phyloP scores from a whole-genome alignment of 2,113 vertebrate species.

The Trematocara macrostoma region DNA sequence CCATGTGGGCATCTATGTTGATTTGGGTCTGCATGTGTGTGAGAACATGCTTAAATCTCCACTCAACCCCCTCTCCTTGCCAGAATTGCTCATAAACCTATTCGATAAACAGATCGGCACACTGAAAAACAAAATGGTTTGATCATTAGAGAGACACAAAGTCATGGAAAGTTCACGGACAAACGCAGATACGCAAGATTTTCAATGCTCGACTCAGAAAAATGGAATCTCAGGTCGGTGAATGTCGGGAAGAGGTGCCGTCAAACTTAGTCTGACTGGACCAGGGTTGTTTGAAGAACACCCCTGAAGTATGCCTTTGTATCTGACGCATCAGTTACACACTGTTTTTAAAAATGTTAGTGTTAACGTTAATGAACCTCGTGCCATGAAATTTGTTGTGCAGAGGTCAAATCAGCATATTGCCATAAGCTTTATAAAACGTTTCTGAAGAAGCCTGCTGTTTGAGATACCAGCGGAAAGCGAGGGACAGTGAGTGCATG shows the following conservation, averaged over 20 bases:
- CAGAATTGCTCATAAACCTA: neutral
- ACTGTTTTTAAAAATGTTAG: neutral
- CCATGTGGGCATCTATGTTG: neutral
- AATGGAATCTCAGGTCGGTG: neutral
- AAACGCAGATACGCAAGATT: neutral
- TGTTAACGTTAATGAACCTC: neutral
- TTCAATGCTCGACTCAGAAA: neutral
- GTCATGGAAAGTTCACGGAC: conserved; percentile 3
- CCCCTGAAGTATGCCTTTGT: neutral
- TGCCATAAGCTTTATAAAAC: neutral
- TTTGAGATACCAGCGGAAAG: neutral
- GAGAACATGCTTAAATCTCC: conserved; percentile 34
- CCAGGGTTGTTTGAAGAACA: neutral
- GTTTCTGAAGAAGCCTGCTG: neutral
- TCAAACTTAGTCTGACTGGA: neutral
- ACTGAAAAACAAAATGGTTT: conserved; percentile 17
- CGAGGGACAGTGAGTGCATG: neutral
- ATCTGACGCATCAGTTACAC: neutral
- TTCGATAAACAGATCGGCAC: conserved; percentile 25
- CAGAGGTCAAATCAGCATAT: neutral
- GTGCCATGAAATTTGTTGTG: neutral
- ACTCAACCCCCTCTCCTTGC: neutral
- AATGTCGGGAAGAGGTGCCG: neutral
- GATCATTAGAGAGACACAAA: conserved; percentile 3
- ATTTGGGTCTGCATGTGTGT: neutral